Conservation (phyloP, 2,113 vertebrate genomes). For the Thamnaconus septentrionalis region DNA sequence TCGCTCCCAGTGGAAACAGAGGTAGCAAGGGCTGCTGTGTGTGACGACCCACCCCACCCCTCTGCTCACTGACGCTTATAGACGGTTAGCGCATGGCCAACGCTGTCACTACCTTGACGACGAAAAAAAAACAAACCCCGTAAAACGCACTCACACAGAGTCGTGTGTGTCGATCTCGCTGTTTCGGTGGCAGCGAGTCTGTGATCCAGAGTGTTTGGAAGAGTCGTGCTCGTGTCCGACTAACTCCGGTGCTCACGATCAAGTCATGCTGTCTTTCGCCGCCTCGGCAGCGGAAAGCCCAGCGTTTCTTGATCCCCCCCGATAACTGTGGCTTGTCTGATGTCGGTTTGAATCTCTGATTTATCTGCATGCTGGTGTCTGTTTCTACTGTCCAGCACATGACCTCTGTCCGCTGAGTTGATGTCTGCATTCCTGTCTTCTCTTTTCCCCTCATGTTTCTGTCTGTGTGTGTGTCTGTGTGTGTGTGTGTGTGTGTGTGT, state of each 20-base stretch:
- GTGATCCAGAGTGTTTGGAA: background rate
- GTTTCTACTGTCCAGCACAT: conserved; percentile 29
- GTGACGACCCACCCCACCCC: conserved; percentile 44
- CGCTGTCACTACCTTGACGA: conserved; percentile 11
- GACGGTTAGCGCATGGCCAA: conserved; percentile 49
- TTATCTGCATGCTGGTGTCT: conserved; percentile 39
- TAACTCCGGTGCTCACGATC: conserved; percentile 13
- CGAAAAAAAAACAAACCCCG: conserved; percentile 12
- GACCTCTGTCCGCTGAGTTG: conserved; percentile 14
- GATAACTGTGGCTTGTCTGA: conserved; percentile 8
- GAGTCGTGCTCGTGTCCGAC: conserved; percentile 1
- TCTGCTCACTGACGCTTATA: conserved; percentile 45
- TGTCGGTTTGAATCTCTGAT: conserved; percentile 20
- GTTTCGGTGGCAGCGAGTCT: too few relatives aligned
- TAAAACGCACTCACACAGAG: conserved; percentile 1
- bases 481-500: conserved; percentile 27
- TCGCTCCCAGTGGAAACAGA: conserved; percentile 69
- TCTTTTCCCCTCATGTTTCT: conserved; percentile 28
- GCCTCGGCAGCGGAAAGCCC: background rate
- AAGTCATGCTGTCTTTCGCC: background rate
- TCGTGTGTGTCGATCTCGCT: conserved; percentile 36
- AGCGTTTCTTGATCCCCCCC: background rate
- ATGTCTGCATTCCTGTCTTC: conserved; percentile 43
- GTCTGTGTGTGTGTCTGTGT: conserved; percentile 30
- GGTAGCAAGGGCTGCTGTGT: conserved; percentile 75